These are phyloP conservation scores for Catocala fraxini DNA, from an alignment of 2,888 invertebrate species.

Conservation along the genomic window DNA sequence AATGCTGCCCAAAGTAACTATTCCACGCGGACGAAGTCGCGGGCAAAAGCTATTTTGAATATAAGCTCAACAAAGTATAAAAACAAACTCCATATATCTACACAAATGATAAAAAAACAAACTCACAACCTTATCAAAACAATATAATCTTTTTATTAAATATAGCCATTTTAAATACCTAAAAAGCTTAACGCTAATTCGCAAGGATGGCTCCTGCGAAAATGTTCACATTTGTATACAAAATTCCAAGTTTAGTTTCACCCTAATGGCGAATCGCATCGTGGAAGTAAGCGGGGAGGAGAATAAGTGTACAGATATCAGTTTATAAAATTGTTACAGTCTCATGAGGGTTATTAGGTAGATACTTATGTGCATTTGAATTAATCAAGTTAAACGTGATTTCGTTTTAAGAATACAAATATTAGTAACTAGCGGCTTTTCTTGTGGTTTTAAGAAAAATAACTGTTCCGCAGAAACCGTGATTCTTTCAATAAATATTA, in stretches of 20 bases:
- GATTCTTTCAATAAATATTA: too few species aligned
- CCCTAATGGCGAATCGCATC: slow-evolving; percentile 34
- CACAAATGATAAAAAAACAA: neutral
- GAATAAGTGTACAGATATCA: slow-evolving; percentile 9
- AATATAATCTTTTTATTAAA: slow-evolving; percentile 37
- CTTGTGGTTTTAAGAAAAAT: too few species aligned
- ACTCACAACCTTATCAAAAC: slow-evolving; percentile 23
- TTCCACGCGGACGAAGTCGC: too few species aligned
- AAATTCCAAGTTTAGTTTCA: slow-evolving; percentile 47
- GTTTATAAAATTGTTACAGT: too few species aligned
- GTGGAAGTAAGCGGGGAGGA: slow-evolving; percentile 22
- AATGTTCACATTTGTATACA: slow-evolving; percentile 59
- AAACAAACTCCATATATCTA: neutral
- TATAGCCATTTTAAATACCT: slow-evolving; percentile 30
- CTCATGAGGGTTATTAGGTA: too few species aligned
- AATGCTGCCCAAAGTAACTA: too few species aligned
- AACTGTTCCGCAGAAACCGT: too few species aligned
- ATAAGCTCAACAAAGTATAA: slow-evolving; percentile 7
- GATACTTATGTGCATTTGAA: too few species aligned
- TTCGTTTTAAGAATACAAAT: too few species aligned
- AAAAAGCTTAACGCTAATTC: slow-evolving; percentile 50
- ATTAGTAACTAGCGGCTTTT: too few species aligned
- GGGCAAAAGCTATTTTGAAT: too few species aligned
- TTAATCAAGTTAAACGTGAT: too few species aligned
- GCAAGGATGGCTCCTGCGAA: slow-evolving; percentile 47